A percentile compares a stretch with the other conserved stretches of the same genome.
Conservation (phyloP, 2,797 vertebrate species). For the Catostomus latipinnis region DNA sequence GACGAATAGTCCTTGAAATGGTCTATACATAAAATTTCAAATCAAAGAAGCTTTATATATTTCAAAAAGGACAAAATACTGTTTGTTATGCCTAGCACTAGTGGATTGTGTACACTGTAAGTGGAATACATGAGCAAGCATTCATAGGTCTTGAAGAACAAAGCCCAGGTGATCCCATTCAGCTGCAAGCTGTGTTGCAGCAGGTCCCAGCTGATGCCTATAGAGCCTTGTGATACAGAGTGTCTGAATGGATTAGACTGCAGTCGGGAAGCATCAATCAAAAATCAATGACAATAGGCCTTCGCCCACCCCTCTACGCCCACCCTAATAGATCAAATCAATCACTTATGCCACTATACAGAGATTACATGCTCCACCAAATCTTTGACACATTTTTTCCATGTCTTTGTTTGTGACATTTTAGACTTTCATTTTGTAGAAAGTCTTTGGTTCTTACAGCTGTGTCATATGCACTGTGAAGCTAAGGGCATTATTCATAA, state of each 20-base stretch:
- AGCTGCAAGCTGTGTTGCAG: conserved; percentile 19
- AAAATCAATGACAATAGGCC: conserved; percentile 39
- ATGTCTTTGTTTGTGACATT: conserved; percentile 35
- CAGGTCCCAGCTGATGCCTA: conserved; percentile 25
- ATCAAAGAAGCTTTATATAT: too few species aligned
- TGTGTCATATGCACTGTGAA: conserved; percentile 24
- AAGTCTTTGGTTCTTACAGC: conserved; percentile 27
- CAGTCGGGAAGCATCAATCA: conserved; percentile 51
- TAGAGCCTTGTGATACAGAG: conserved; percentile 15
- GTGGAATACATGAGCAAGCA: conserved; percentile 9
- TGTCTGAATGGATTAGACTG: conserved; percentile 39
- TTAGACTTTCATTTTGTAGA: conserved; percentile 45
- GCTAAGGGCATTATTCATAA: conserved; percentile 46
- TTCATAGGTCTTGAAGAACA: conserved; percentile 4
- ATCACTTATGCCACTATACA: conserved; percentile 49
- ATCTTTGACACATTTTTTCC: conserved; percentile 48
- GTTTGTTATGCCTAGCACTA: not conserved
- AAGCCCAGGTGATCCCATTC: conserved; percentile 47
- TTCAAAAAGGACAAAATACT: not conserved
- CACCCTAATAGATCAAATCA: conserved; percentile 50
- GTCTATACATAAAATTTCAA: too few species aligned
- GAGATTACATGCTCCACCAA: conserved; percentile 39
- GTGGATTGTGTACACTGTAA: not conserved
- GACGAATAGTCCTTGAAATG: too few species aligned
- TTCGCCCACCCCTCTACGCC: conserved; percentile 30